A percentile compares a stretch with the other conserved stretches of the same genome.
phyloP scores from a whole-genome alignment of 2,113 vertebrate species.

The Garra rufa region DNA sequence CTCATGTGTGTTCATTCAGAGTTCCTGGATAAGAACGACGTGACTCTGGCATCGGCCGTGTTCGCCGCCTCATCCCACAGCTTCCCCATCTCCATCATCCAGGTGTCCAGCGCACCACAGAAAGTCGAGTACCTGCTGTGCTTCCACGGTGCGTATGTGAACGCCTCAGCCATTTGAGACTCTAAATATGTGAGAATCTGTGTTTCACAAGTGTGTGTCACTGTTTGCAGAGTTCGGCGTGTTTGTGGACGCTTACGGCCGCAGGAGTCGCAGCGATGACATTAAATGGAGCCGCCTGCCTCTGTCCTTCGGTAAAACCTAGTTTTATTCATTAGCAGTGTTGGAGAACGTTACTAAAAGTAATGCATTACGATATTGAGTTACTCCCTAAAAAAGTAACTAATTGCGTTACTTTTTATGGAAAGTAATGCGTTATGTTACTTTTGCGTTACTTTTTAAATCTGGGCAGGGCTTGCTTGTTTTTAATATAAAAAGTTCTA shows the following conservation, averaged over 20 bases:
- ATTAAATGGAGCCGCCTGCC: conserved; percentile 98
- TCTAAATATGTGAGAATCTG: not conserved
- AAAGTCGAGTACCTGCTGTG: conserved; percentile 97
- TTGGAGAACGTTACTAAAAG: no score
- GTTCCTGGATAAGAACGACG: conserved; percentile 98
- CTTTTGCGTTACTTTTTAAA: no score
- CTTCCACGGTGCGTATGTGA: conserved; percentile 86
- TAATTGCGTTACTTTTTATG: no score
- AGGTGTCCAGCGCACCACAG: conserved; percentile 91
- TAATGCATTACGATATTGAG: no score
- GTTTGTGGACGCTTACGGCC: conserved; percentile 96
- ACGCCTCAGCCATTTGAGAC: not conserved
- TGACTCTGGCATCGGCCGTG: conserved; percentile 92
- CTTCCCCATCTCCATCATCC: conserved; percentile 96
- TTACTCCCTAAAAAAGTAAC: no score
- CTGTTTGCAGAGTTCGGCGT: conserved; percentile 90
- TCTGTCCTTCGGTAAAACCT: conserved; percentile 89
- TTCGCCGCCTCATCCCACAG: conserved; percentile 96
- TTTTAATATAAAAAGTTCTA: no score
- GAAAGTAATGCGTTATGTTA: no score
- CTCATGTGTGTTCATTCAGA: conserved; percentile 75
- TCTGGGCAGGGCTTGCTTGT: no score
- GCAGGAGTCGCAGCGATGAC: conserved; percentile 93
- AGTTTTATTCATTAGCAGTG: not conserved
- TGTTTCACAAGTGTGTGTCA: conserved; percentile 1